phyloP scores from a whole-genome alignment of 1,140 invertebrate genomes.

The Tetramorium parvispinum region DNA sequence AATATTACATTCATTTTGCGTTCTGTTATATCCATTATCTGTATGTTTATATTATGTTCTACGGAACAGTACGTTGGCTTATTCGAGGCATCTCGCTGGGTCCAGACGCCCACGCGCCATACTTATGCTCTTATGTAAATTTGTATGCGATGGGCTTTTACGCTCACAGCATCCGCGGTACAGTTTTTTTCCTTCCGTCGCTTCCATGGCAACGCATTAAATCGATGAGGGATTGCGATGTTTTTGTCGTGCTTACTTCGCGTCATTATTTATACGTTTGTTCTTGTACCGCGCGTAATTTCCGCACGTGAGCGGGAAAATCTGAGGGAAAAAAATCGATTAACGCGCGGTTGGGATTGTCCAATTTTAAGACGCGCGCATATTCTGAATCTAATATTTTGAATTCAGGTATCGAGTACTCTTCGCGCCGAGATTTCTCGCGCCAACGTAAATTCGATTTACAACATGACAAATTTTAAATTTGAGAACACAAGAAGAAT shows the following conservation, averaged over 20 bases:
- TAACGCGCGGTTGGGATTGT: slow-evolving; percentile 24
- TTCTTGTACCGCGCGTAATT: slow-evolving; percentile 56
- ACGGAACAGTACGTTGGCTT: slow-evolving; percentile 17
- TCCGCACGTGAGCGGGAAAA: slow-evolving; percentile 39
- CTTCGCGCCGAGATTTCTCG: neutral
- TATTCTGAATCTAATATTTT: neutral
- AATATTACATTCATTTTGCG: neutral
- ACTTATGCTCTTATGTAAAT: slow-evolving; percentile 59
- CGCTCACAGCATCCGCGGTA: slow-evolving; percentile 36
- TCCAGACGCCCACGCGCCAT: slow-evolving; percentile 20
- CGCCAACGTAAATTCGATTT: neutral
- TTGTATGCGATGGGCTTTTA: slow-evolving; percentile 54
- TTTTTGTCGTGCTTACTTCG: slow-evolving; percentile 54
- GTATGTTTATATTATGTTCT: neutral
- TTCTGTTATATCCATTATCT: neutral
- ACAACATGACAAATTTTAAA: neutral
- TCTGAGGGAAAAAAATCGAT: slow-evolving; percentile 53
- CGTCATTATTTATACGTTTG: slow-evolving; percentile 62
- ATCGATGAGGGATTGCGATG: slow-evolving; percentile 57
- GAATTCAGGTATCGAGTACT: neutral
- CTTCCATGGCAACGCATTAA: slow-evolving; percentile 59
- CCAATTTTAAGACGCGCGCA: slow-evolving; percentile 25
- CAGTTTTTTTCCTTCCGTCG: slow-evolving; percentile 35
- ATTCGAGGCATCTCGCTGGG: slow-evolving; percentile 6
- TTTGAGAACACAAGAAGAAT: neutral